A percentile compares a stretch with the other conserved stretches of the same genome.
Evolutionary conservation across 2,797 vertebrate species (phyloP).

Genomic region (Myripristis murdjan): DNA sequence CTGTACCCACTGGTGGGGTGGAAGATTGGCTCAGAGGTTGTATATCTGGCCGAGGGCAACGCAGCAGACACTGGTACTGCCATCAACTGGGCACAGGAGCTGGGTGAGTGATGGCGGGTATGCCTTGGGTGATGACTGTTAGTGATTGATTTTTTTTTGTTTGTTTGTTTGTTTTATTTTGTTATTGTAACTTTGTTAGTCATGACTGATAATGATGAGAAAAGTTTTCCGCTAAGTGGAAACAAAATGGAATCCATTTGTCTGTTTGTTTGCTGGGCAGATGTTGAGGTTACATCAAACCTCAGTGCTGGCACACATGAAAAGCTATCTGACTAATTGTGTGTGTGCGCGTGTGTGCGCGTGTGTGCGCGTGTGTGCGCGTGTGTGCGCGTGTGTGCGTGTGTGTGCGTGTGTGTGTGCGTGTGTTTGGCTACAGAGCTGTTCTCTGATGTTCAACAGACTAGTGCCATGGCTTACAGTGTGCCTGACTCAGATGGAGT

Average conservation of each 20-base stretch:
- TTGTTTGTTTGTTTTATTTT: no score
- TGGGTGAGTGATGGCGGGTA: constrained; percentile 85
- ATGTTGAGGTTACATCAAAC: no score
- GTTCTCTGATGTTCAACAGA: constrained; percentile 90
- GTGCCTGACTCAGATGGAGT: constrained; percentile 92
- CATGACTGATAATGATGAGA: background rate
- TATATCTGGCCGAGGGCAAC: constrained; percentile 94
- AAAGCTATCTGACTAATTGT: no score
- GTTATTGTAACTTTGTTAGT: no score
- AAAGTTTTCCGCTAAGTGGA: background rate
- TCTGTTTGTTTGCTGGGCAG: no score
- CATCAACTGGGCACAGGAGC: constrained; percentile 93
- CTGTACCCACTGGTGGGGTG: constrained; percentile 97
- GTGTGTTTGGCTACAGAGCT: constrained; percentile 85
- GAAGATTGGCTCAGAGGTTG: constrained; percentile 94
- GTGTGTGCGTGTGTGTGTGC: constrained; percentile 12
- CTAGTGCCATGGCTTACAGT: constrained; percentile 90
- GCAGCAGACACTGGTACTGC: constrained; percentile 92
- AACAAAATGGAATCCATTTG: no score
- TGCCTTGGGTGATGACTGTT: background rate
- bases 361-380: no score
- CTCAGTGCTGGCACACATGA: no score
- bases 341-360: no score
- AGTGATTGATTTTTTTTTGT: background rate
- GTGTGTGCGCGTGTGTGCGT: no score